Conservation (phyloP, 1,140 invertebrate genomes). For the Antheraea mylitta region DNA sequence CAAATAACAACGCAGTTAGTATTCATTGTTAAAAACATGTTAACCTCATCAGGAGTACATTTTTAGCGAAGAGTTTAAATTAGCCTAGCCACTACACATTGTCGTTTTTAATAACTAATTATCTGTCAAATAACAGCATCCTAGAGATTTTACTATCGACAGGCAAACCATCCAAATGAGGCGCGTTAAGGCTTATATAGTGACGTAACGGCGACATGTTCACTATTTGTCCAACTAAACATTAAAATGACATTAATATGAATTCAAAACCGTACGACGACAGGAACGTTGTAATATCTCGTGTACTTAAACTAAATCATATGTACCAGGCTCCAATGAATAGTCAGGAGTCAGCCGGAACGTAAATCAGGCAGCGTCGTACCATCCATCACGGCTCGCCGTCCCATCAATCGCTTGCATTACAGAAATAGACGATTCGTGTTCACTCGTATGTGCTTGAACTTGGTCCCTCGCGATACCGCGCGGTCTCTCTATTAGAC, state of each 20-base stretch:
- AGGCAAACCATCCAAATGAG: too few relatives aligned
- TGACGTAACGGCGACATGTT: too few relatives aligned
- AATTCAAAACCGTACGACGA: background rate
- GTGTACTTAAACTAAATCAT: background rate
- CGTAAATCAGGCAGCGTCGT: constrained; percentile 62
- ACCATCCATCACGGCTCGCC: constrained; percentile 62
- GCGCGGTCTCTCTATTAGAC: background rate
- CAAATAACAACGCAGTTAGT: too few relatives aligned
- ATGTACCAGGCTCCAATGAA: constrained; percentile 55
- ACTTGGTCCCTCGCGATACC: constrained; percentile 2
- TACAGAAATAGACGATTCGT: constrained; percentile 7
- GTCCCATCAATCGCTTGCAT: constrained; percentile 53
- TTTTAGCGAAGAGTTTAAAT: too few relatives aligned
- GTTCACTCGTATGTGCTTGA: constrained; percentile 6
- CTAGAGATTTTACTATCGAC: too few relatives aligned
- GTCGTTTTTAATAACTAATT: too few relatives aligned
- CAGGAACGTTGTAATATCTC: background rate
- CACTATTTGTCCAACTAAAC: too few relatives aligned
- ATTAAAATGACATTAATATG: background rate
- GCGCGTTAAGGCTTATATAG: too few relatives aligned
- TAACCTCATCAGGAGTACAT: too few relatives aligned
- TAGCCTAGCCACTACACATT: too few relatives aligned
- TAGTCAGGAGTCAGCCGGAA: constrained; percentile 43
- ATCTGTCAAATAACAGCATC: too few relatives aligned
- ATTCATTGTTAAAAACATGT: too few relatives aligned